Conservation (phyloP, 2,888 invertebrate species). For the Drosophila greeni region DNA sequence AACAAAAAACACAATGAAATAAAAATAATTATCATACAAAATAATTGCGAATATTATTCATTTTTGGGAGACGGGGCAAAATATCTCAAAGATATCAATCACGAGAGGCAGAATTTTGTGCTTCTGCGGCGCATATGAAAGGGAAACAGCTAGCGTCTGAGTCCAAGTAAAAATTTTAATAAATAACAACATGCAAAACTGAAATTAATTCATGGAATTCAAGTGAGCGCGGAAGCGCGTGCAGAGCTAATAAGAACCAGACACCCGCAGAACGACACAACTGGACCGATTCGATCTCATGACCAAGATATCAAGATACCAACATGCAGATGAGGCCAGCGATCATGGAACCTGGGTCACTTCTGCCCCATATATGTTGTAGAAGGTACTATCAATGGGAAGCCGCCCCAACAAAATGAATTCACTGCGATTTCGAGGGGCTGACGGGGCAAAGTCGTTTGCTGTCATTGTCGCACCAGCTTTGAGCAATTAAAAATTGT, state of each 20-base stretch:
- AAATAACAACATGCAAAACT: conserved; percentile 79
- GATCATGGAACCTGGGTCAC: conserved; percentile 44
- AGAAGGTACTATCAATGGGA: conserved; percentile 58
- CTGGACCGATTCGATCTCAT: conserved; percentile 57
- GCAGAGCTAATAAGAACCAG: conserved; percentile 70
- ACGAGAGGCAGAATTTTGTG: conserved; percentile 10
- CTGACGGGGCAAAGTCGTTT: conserved; percentile 10
- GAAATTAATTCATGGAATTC: conserved; percentile 78
- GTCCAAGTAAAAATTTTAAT: conserved; percentile 64
- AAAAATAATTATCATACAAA: conserved; percentile 59
- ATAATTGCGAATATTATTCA: conserved; percentile 9
- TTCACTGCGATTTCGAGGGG: conserved; percentile 62
- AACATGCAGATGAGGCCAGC: conserved; percentile 67
- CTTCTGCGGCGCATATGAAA: conserved; percentile 63
- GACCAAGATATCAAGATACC: conserved; percentile 68
- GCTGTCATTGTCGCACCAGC: conserved; percentile 64
- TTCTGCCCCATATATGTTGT: conserved; percentile 5
- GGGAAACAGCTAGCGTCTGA: conserved; percentile 41
- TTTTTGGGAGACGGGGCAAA: not conserved
- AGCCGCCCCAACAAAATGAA: conserved; percentile 62
- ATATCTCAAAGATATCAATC: conserved; percentile 30
- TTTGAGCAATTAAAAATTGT: conserved; percentile 69
- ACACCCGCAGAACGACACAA: conserved; percentile 66
- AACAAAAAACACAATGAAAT: conserved; percentile 44
- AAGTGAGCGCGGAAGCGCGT: conserved; percentile 34